Evolutionary conservation across 2,888 invertebrate genomes (phyloP).

Genomic region (Perizoma affinitatum): DNA sequence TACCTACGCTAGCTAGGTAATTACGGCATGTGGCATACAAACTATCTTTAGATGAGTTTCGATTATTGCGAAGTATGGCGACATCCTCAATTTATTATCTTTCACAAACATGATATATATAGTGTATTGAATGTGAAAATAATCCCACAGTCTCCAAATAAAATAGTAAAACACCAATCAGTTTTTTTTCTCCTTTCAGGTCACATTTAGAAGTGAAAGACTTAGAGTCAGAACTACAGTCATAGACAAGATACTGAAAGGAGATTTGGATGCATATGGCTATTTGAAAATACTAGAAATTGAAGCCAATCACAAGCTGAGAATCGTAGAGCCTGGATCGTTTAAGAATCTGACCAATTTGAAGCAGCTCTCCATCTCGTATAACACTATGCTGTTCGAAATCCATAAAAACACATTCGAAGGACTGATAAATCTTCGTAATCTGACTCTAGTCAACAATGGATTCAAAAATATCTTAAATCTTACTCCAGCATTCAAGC

Average conservation of each 20-base stretch:
- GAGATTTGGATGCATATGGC: conserved; percentile 66
- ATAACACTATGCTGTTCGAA: conserved; percentile 72
- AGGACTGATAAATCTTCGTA: conserved; percentile 77
- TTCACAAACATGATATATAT: background rate
- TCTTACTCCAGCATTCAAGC: conserved; percentile 70
- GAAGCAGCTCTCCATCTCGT: conserved; percentile 81
- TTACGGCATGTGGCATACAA: background rate
- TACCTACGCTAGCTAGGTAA: conserved; percentile 21
- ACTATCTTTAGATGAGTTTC: background rate
- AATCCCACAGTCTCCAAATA: background rate
- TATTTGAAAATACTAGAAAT: conserved; percentile 75
- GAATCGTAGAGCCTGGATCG: conserved; percentile 70
- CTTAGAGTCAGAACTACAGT: conserved; percentile 79
- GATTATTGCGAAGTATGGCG: background rate
- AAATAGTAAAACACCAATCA: background rate
- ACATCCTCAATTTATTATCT: background rate
- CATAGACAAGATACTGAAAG: conserved; percentile 67
- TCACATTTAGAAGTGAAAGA: conserved; percentile 61
- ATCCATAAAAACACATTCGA: conserved; percentile 76
- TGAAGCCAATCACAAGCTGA: conserved; percentile 82
- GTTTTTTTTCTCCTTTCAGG: conserved; percentile 46
- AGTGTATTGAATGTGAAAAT: background rate
- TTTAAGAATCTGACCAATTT: conserved; percentile 78
- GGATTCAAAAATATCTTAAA: conserved; percentile 75
- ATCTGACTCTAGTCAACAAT: conserved; percentile 82